Conservation (phyloP, 2,113 vertebrate genomes). For the Lycocorax pyrrhopterus region DNA sequence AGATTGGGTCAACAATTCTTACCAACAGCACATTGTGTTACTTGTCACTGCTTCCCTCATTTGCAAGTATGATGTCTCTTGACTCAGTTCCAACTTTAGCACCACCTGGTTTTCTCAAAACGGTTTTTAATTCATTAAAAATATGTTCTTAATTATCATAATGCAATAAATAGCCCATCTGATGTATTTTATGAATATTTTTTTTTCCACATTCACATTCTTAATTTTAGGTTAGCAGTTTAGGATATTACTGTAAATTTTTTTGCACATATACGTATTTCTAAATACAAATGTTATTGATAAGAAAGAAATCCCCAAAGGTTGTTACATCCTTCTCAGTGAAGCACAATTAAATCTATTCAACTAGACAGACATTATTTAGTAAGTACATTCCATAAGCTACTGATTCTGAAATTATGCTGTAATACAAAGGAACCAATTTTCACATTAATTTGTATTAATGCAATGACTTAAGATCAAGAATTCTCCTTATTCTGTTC, state of each 20-base stretch:
- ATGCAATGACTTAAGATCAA: conserved; percentile 23
- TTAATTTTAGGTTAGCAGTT: conserved; percentile 1
- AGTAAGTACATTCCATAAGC: conserved; percentile 9
- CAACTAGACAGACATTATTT: not conserved
- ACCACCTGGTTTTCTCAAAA: conserved; percentile 12
- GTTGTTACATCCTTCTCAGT: not conserved
- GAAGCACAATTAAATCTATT: conserved; percentile 14
- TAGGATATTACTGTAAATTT: not conserved
- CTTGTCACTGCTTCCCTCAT: not conserved
- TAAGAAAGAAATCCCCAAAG: conserved; percentile 18
- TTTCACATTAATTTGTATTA: conserved; percentile 53
- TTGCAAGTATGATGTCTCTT: not conserved
- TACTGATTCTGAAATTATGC: conserved; percentile 19
- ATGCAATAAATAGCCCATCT: not conserved
- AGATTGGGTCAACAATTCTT: not conserved
- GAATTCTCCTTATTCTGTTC: not conserved
- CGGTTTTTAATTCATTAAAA: conserved; percentile 21
- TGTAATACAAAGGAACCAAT: conserved; percentile 41
- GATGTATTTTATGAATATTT: not conserved
- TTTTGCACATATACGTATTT: not conserved
- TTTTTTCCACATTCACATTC: not conserved
- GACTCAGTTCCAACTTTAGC: not conserved
- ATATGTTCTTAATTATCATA: not conserved
- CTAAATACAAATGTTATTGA: conserved; percentile 6
- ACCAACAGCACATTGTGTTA: not conserved